These are phyloP conservation scores for Diadegma fenestrale DNA, from an alignment of 2,888 invertebrate species.

Conservation along the genomic window DNA sequence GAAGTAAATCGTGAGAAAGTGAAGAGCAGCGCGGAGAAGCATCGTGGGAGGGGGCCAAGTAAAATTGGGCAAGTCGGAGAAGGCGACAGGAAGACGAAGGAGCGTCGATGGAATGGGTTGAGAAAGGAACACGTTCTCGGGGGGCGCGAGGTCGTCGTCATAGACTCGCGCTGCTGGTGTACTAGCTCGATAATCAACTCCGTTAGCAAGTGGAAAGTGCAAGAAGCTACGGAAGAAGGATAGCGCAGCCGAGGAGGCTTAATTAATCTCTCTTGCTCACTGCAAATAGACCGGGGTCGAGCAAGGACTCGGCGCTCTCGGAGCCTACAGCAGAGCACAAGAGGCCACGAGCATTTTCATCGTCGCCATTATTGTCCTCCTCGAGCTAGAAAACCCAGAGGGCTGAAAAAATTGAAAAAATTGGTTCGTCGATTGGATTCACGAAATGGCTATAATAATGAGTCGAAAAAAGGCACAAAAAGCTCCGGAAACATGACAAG, in stretches of 20 bases:
- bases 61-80: constrained; percentile 5
- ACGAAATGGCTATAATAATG: neutral
- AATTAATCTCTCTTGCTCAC: constrained; percentile 74
- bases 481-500: constrained; percentile 5
- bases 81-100: neutral
- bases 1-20: constrained; percentile 8
- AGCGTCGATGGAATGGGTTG: constrained; percentile 11
- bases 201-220: constrained; percentile 7
- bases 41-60: neutral
- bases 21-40: neutral
- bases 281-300: constrained; percentile 68
- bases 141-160: neutral
- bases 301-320: constrained; percentile 39
- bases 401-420: neutral
- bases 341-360: constrained; percentile 23
- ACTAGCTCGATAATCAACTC: constrained; percentile 14
- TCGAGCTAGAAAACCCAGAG: neutral
- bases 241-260: constrained; percentile 63
- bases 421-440: neutral
- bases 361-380: constrained; percentile 20
- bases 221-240: neutral
- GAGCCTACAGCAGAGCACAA: constrained; percentile 14
- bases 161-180: constrained; percentile 2
- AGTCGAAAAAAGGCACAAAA: neutral
- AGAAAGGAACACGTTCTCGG: constrained; percentile 31